phyloP scores from a whole-genome alignment of 2,113 vertebrate species.

The Antechinus stuartii region DNA sequence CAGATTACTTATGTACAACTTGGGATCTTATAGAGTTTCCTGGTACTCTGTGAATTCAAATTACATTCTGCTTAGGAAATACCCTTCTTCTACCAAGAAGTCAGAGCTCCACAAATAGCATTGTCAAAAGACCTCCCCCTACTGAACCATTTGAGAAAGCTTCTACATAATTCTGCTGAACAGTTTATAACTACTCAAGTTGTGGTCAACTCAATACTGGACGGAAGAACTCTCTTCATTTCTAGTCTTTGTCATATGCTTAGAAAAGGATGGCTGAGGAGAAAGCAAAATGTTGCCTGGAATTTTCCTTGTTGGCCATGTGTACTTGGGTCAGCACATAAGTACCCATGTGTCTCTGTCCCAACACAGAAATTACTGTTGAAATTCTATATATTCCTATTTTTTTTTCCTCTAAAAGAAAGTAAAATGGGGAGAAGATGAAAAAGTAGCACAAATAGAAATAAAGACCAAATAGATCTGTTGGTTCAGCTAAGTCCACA shows the following conservation, averaged over 20 bases:
- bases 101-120: background rate
- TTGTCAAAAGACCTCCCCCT: background rate
- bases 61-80: background rate
- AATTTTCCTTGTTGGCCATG: background rate
- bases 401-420: background rate
- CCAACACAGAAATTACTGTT: background rate
- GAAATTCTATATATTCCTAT: background rate
- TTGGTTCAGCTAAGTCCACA: background rate
- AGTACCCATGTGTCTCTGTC: background rate
- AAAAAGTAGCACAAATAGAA: background rate
- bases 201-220: background rate
- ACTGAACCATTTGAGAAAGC: background rate
- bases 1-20: background rate
- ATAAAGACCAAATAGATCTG: background rate
- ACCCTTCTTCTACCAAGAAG: background rate
- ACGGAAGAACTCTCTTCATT: background rate
- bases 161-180: background rate
- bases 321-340: background rate
- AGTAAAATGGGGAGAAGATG: background rate
- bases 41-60: background rate
- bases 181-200: background rate
- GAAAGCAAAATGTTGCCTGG: background rate
- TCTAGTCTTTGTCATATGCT: background rate
- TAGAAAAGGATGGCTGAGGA: background rate
- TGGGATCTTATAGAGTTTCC: background rate